Evolutionary conservation across 2,888 invertebrate species (phyloP).

Genomic region (Drosophila picticornis): DNA sequence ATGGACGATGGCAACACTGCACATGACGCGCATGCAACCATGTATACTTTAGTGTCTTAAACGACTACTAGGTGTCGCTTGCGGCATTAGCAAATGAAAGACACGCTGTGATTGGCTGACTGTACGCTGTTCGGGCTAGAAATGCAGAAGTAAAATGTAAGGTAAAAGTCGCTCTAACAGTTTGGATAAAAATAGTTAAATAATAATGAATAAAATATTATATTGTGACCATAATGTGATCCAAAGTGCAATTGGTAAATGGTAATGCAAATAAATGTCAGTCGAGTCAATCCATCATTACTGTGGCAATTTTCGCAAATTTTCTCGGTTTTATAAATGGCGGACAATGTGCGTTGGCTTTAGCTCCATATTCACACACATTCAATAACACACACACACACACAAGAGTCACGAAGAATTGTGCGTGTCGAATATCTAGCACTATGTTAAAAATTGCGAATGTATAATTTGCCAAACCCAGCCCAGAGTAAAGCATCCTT

Average conservation of each 20-base stretch:
- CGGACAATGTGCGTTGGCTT: conserved; percentile 81
- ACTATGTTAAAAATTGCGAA: conserved; percentile 54
- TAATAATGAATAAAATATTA: conserved; percentile 56
- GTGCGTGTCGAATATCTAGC: conserved; percentile 53
- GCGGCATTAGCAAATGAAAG: conserved; percentile 65
- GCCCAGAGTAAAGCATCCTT: conserved; percentile 57
- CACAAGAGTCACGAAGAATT: conserved; percentile 32
- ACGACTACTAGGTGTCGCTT: conserved; percentile 71
- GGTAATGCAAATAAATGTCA: conserved; percentile 29
- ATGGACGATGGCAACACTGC: conserved; percentile 30
- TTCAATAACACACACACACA: conserved; percentile 28
- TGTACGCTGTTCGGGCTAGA: conserved; percentile 64
- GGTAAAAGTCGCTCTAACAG: conserved; percentile 73
- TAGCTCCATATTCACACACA: conserved; percentile 38
- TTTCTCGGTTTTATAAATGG: conserved; percentile 75
- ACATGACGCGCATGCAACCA: conserved; percentile 36
- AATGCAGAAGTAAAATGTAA: conserved; percentile 72
- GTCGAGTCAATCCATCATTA: conserved; percentile 26
- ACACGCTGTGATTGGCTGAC: conserved; percentile 72
- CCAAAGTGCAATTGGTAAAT: conserved; percentile 41
- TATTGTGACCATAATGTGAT: conserved; percentile 44
- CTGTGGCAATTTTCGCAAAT: conserved; percentile 41
- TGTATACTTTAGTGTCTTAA: conserved; percentile 49
- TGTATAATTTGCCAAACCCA: conserved; percentile 64
- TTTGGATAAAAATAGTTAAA: conserved; percentile 68